phyloP scores from a whole-genome alignment of 1,140 invertebrate genomes.

The Drosophila littoralis region DNA sequence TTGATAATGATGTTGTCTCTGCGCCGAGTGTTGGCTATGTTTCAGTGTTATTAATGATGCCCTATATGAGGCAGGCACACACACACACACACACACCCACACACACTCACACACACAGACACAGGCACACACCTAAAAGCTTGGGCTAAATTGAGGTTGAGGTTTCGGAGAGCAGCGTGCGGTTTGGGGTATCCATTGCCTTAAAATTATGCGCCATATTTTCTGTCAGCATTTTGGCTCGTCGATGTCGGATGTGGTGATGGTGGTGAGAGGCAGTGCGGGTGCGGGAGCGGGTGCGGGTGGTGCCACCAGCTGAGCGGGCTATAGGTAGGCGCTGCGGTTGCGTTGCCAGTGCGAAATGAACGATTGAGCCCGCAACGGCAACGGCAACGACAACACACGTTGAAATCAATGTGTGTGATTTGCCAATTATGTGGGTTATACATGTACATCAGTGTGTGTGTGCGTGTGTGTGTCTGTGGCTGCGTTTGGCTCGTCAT shows the following conservation, averaged over 20 bases:
- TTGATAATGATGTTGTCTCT: constrained; percentile 75
- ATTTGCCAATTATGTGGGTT: constrained; percentile 80
- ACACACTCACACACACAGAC: constrained; percentile 9
- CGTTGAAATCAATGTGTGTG: constrained; percentile 78
- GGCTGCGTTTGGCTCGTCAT: constrained; percentile 66
- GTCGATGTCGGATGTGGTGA: constrained; percentile 72
- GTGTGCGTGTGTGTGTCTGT: constrained; percentile 17
- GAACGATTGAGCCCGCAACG: constrained; percentile 71
- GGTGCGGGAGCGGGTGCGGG: background rate
- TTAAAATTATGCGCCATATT: constrained; percentile 80
- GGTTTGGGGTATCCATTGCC: constrained; percentile 49
- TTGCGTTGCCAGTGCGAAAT: constrained; percentile 43
- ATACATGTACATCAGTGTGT: constrained; percentile 33
- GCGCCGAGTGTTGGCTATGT: constrained; percentile 29
- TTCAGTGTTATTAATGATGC: constrained; percentile 77
- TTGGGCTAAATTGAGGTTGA: constrained; percentile 40
- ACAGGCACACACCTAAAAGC: constrained; percentile 35
- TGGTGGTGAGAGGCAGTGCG: background rate
- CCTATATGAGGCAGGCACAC: constrained; percentile 58
- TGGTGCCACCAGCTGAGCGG: constrained; percentile 7
- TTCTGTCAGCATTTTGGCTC: constrained; percentile 51
- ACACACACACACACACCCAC: constrained; percentile 7
- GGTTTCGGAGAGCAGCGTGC: constrained; percentile 1
- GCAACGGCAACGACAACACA: constrained; percentile 59
- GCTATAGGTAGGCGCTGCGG: constrained; percentile 29